Evolutionary conservation across 2,113 vertebrate genomes (phyloP), one percentile per base, ranked within the genome.

Genomic region (Spilogale gracilis): DNA sequence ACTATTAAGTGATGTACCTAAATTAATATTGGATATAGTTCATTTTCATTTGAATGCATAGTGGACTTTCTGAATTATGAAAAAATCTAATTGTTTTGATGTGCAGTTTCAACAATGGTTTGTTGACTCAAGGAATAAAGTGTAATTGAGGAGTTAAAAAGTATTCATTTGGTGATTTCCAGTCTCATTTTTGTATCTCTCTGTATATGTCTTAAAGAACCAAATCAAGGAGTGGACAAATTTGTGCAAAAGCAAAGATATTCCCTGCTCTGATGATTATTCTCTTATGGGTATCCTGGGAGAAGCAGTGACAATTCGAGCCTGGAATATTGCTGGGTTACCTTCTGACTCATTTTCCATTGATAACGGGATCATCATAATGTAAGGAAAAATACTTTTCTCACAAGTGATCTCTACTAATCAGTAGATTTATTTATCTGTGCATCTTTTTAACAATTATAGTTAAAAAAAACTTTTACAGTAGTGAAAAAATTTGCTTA

Each of bases 331-430:
- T 56, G 99, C 99, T 52, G 99, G 99, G 9, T 98, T 99, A n/a
- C 99, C 99, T 18, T 99, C 99, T 1, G 99, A 99, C 97, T 99
- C 96, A 18, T 99, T 99, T 98, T 99, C 99, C 84, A 98, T 99
- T 90, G 99, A 99, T 96, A 99, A 99, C 10, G 99, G 98, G 27
- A 99, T 99, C 95, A 99, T 99, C 93, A 99, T 99, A 95, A 99
- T 99, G 99, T 99, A 98, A 99, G 99, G 69, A 97, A 94, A 83
- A 83, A 52, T 21, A 2, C 30, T 83, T 48, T 60, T 67, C 65
- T 94, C 16, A 60, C 32, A 20, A 60, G 52, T 58, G 0, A 2
- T 45, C 65, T 86, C 65, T 45, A 10, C 74, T 82, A 76, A 45
- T 32, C 25, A 69, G 50, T n/a, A 43, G 38, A 58, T 74, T 52